Evolutionary conservation across 2,888 invertebrate genomes (phyloP).

Genomic region (Drosophila flavopinicola): DNA sequence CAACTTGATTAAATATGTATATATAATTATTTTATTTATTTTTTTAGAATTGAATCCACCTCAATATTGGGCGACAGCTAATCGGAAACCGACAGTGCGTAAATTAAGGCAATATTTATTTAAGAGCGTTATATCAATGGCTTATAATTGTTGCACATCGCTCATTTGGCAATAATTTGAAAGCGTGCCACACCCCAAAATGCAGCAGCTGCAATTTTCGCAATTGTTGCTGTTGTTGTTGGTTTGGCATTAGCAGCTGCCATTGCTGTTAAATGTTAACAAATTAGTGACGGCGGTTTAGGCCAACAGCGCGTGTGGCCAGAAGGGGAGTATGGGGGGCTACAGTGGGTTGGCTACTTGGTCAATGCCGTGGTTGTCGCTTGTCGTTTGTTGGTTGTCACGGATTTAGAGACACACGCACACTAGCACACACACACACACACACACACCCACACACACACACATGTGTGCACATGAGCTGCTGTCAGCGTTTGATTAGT

Average conservation of each 20-base stretch:
- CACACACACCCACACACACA: conserved; percentile 4
- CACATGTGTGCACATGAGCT: conserved; percentile 5
- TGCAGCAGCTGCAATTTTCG: conserved; percentile 16
- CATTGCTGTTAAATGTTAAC: conserved; percentile 69
- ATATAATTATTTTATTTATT: too few relatives aligned
- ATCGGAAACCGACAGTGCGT: neutral
- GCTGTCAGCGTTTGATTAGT: conserved; percentile 65
- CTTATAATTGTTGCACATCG: conserved; percentile 19
- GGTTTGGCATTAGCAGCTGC: conserved; percentile 51
- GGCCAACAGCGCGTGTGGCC: conserved; percentile 39
- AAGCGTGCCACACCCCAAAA: neutral
- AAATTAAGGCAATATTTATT: neutral
- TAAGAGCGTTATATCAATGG: neutral
- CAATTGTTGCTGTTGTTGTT: conserved; percentile 24
- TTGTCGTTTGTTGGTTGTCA: conserved; percentile 59
- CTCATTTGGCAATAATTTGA: neutral
- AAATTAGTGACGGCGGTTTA: conserved; percentile 70
- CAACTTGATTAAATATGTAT: too few relatives aligned
- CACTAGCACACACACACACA: too few relatives aligned
- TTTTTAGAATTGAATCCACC: too few relatives aligned
- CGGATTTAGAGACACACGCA: conserved; percentile 23
- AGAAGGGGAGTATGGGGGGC: too few relatives aligned
- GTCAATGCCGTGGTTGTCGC: conserved; percentile 66
- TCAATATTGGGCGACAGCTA: too few relatives aligned
- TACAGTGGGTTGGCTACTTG: conserved; percentile 38